Evolutionary conservation across 1,140 invertebrate genomes (phyloP), one percentile per base, ranked within the genome.

Genomic region (Laodelphax striatellus): DNA sequence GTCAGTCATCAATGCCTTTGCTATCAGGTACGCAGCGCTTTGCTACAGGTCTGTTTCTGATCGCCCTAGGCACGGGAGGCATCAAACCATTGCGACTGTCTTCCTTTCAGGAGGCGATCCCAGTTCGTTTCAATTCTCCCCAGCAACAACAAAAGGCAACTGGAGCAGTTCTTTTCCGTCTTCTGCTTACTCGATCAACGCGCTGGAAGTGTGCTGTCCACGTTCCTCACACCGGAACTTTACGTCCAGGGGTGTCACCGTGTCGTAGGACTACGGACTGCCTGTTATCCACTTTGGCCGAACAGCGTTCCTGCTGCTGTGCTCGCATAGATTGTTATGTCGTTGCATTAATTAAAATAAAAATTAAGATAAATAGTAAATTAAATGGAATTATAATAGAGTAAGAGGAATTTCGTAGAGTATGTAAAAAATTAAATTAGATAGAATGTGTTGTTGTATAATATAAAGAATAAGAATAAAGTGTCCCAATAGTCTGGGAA

Each of bases 1-100:
- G n/a, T n/a, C n/a, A n/a, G n/a, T n/a, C n/a, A n/a, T n/a, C n/a
- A n/a, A n/a, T n/a, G n/a, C n/a, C n/a, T n/a, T n/a, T n/a, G n/a
- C n/a, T 31, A 9, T 5, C 10, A 38, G 34, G 11, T 38, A 38
- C 34, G 34, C 34, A 38, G 34, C 34, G 3, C 78, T 92, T 6
- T 10, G n/a, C n/a, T n/a, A n/a, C 90, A n/a, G 92, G 92, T 55
- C 73, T 95, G 58, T 64, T 84, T 0, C 74, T 95, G 14, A 92
- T 97, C 63, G 91, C 92, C 4, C 60, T 95, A n/a, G 94, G 93
- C 0, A 93, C 92, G 0, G 97, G 94, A 13, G 93, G 96, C 4
- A 98, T 99, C 67, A 98, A 99, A 70, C 94, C 96, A 0, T 53
- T 98, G 94, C 70, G 95, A 98, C 0, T n/a, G n/a, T 84, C 92